Evolutionary conservation across 92 coral and sea anemone species (phyloP).

Genomic region (Virgularia gustaviana): DNA sequence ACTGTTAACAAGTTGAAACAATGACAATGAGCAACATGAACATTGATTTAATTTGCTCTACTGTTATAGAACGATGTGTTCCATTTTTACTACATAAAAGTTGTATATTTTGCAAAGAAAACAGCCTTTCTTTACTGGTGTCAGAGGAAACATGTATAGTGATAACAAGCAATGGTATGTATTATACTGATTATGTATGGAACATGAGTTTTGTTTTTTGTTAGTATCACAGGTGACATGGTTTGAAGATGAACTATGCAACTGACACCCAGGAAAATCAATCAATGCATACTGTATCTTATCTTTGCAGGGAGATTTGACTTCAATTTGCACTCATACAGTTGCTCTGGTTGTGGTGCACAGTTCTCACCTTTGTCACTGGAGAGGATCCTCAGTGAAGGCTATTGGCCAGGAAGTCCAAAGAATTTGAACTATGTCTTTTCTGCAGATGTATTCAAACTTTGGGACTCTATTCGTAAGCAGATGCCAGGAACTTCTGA

Average conservation of each 20-base stretch:
- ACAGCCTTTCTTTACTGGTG: background rate
- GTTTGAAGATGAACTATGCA: background rate
- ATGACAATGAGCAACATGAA: background rate
- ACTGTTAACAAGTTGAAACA: background rate
- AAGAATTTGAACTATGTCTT: constrained; percentile 3
- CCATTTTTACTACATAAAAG: constrained; percentile 7
- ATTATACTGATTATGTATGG: background rate
- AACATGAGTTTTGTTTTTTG: background rate
- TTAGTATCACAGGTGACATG: background rate
- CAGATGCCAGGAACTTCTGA: constrained; percentile 16
- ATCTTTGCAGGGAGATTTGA: constrained; percentile 10
- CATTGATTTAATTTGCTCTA: background rate
- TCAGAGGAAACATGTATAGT: constrained; percentile 8
- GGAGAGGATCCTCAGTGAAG: constrained; percentile 7
- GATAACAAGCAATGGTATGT: constrained; percentile 4
- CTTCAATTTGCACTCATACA: background rate
- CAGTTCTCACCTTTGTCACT: constrained; percentile 3
- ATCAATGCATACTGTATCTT: background rate
- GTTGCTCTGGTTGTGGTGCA: constrained; percentile 13
- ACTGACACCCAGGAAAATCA: background rate
- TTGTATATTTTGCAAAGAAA: constrained; percentile 7
- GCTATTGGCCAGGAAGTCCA: constrained; percentile 22
- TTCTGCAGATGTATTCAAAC: background rate
- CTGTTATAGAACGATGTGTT: constrained; percentile 13
- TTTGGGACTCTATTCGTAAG: constrained; percentile 2